Conservation (phyloP, 2,888 invertebrate species). For the Agrotis exclamationis region DNA sequence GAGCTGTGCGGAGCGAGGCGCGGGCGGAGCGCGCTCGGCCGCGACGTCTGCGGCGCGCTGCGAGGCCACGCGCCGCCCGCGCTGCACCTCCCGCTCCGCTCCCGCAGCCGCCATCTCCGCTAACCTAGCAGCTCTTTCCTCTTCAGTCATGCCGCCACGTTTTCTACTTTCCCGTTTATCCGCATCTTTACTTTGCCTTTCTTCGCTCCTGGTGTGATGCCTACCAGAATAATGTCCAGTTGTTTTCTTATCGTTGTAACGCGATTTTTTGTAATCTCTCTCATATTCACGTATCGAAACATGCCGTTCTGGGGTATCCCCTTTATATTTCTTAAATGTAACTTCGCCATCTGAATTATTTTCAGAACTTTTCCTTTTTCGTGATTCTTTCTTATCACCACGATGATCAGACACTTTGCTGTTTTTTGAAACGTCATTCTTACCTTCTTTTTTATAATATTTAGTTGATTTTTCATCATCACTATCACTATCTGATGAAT, state of each 20-base stretch:
- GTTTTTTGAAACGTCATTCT: slow-evolving; percentile 42
- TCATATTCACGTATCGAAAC: slow-evolving; percentile 53
- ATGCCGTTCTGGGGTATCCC: slow-evolving; percentile 64
- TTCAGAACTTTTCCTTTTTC: slow-evolving; percentile 67
- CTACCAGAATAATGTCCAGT: slow-evolving; percentile 31
- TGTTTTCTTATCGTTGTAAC: slow-evolving; percentile 34
- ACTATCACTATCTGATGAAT: slow-evolving; percentile 46
- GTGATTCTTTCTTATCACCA: slow-evolving; percentile 52
- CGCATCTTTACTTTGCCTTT: slow-evolving; percentile 58
- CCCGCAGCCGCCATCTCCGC: slow-evolving; percentile 97
- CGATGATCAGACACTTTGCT: slow-evolving; percentile 33
- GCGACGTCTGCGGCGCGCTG: slow-evolving; percentile 91
- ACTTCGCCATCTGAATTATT: slow-evolving; percentile 59
- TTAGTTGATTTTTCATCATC: slow-evolving; percentile 52
- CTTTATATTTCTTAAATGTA: slow-evolving; percentile 63
- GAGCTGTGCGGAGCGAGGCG: slow-evolving; percentile 90
- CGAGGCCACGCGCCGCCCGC: slow-evolving; percentile 92
- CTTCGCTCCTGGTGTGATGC: slow-evolving; percentile 32
- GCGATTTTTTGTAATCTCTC: slow-evolving; percentile 66
- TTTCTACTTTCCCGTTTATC: slow-evolving; percentile 62
- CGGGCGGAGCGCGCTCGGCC: slow-evolving; percentile 72
- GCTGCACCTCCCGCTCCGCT: slow-evolving; percentile 92
- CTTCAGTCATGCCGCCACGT: slow-evolving; percentile 73
- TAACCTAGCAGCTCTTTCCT: slow-evolving; percentile 91
- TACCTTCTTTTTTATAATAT: slow-evolving; percentile 48